Base-by-base conservation (phyloP, 2,888 invertebrate genomes). In the Patella depressa region DNA sequence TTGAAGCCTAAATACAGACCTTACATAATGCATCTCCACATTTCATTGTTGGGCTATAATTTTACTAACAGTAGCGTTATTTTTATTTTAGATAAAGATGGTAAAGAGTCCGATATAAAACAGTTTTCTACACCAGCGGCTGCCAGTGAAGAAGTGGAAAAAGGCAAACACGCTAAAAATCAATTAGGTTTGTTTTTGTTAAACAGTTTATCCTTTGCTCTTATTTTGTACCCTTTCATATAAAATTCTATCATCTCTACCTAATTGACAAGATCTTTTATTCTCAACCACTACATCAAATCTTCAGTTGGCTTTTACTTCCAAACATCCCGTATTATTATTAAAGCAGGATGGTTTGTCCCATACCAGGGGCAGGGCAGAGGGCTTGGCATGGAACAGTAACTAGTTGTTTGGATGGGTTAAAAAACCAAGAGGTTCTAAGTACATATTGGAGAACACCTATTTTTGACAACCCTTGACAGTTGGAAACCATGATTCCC, bases 101-200 rank as follows among this genome's bases (percentile, higher is more conserved):
- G 83, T 17, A 45, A 45, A 45, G 45, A 45, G 45, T 7, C 45
- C 1, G 45, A 9, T 45, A 79, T 86, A 14, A 80, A 85, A 71
- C 84, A 82, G 19, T 85, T 89, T 55, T 87, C 85, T 0, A 84
- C 82, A 24, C 78, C 83, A 7, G 85, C 86, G 73, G 78, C 84
- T 17, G 80, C 84, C 17, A 53, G 53, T 54, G 88, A 87, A 79
- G 92, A 92, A 78, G 83, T 91, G 7, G 87, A 87, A 72, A 92
- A 91, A 80, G 92, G 91, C 45, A 85, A 85, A 75, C 91, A 92
- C 45, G 87, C 86, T 24, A 83, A 84, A 79, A 82, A 82, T 70
- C 89, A 89, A 72, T 71, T 89, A 71, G 84, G 88, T 88, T 83
- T 77, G 84, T 75, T 11, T 15, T 57, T 24, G 15, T n/a, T 73